Evolutionary conservation across 2,888 invertebrate genomes (phyloP).

Genomic region (Aphidius colemani): DNA sequence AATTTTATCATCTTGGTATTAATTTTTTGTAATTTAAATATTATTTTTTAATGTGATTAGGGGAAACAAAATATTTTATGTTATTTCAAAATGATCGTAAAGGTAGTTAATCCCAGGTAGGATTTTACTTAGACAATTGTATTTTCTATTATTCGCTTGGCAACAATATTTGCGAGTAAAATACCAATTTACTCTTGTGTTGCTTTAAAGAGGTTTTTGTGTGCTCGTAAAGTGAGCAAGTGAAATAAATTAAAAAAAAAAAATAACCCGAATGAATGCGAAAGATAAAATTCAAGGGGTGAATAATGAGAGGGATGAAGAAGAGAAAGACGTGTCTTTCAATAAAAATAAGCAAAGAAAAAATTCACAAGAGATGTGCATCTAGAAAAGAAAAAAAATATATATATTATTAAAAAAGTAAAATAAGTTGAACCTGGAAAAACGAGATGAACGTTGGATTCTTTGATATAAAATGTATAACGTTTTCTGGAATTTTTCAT

Average conservation of each 20-base stretch:
- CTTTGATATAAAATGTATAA: slow-evolving; percentile 25
- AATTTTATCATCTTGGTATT: too few species aligned
- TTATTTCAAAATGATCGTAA: background rate
- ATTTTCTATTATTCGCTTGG: slow-evolving; percentile 9
- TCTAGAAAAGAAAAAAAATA: too few species aligned
- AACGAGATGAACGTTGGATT: slow-evolving; percentile 28
- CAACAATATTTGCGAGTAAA: slow-evolving; percentile 32
- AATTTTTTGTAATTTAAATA: too few species aligned
- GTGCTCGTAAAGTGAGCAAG: slow-evolving; percentile 18
- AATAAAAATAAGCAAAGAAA: too few species aligned
- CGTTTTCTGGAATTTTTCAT: slow-evolving; percentile 27
- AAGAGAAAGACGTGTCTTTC: too few species aligned
- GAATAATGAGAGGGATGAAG: too few species aligned
- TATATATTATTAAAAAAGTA: too few species aligned
- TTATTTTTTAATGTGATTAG: too few species aligned
- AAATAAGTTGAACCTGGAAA: slow-evolving; percentile 13
- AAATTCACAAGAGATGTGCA: too few species aligned
- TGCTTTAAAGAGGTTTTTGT: slow-evolving; percentile 1
- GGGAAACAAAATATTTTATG: background rate
- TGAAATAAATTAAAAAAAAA: background rate
- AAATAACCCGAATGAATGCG: too few species aligned
- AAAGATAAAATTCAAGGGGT: too few species aligned
- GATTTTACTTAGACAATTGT: background rate
- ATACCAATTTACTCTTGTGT: slow-evolving; percentile 24
- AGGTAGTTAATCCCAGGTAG: background rate